Evolutionary conservation across 2,113 vertebrate genomes (phyloP), one percentile per base, ranked within the genome.

Genomic region (Gracilinanus agilis): DNA sequence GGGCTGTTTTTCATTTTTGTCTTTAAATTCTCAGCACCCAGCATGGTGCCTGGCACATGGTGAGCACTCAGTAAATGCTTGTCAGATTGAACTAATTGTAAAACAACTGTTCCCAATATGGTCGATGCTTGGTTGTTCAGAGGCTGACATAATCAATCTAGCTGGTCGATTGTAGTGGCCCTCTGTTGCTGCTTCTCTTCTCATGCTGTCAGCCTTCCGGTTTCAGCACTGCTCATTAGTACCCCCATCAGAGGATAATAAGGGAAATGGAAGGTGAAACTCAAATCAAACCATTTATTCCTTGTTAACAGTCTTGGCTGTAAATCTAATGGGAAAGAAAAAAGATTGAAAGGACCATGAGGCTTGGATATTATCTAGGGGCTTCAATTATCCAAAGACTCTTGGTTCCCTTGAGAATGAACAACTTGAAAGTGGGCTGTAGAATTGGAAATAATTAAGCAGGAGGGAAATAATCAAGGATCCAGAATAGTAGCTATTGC

Each of bases 351-450:
- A 93, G 24, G 29, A 49, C 83, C 55, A 49, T 58, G 88, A 94
- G 95, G 90, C 89, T 96, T 88, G 93, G 44, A 55, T 95, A 89
- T 93, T 94, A 90, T 91, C 29, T 61, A 19, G 24, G 53, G 44
- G 44, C 44, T 97, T 97, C 95, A 90, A 97, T 95, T 93, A 92
- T 88, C 27, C 44, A 92, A 40, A 90, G 91, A n/a, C 92, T 94
- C 90, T 90, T 83, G 11, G 61, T 56, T 93, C 95, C 94, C 67
- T 54, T 44, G 91, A 96, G 91, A 93, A 90, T 54, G 2, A 25
- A 34, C 93, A 88, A 94, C 67, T 90, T 95, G 90, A 95, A 56
- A 96, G 88, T 4, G 94, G 92, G 91, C 67, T 94, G 88, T 27
- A 96, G 93, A 96, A 96, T 88, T 61, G 83, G 83, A 92, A 94